Conservation (phyloP, 2,113 vertebrate genomes). For the Gopherus evgoodei region DNA sequence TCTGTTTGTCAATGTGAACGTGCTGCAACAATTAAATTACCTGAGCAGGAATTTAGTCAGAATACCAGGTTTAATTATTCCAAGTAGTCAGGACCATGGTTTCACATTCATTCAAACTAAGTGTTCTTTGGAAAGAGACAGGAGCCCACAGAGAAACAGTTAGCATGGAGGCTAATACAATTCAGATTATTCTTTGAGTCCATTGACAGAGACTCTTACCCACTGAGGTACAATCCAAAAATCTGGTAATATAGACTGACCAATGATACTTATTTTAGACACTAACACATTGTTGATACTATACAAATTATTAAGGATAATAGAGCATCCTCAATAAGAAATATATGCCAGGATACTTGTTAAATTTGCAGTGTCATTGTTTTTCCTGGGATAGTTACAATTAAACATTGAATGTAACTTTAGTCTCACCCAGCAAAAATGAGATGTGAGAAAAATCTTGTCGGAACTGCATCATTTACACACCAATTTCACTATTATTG, state of each 20-base stretch:
- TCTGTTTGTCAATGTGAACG: not conserved
- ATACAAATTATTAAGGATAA: not conserved
- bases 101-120: not conserved
- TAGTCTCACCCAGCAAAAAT: not conserved
- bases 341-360: not conserved
- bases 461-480: accelerated
- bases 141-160: not conserved
- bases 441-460: not conserved
- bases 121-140: not conserved
- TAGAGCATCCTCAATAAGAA: not conserved
- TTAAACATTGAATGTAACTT: not conserved
- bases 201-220: not conserved
- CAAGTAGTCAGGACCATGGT: not conserved
- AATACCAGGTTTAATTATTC: not conserved
- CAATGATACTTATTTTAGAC: not conserved
- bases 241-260: not conserved
- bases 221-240: not conserved
- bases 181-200: not conserved
- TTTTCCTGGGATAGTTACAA: not conserved
- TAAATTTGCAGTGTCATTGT: not conserved
- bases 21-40: not conserved
- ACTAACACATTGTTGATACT: not conserved
- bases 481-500: not conserved
- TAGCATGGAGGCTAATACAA: not conserved
- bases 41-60: not conserved